Evolutionary conservation across 2,888 invertebrate genomes (phyloP).

Genomic region (Isoperla grammatica): DNA sequence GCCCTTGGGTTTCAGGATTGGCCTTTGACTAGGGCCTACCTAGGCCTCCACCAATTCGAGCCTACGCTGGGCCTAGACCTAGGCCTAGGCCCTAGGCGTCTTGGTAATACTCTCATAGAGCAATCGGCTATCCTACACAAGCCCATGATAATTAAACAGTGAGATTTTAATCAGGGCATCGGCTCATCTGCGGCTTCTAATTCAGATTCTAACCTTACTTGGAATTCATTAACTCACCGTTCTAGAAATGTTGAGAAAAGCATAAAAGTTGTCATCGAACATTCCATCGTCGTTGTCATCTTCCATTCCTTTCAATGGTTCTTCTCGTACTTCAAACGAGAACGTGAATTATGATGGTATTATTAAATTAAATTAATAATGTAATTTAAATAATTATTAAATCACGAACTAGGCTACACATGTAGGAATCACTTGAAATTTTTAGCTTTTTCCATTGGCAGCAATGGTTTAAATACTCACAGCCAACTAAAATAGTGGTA

Average conservation of each 20-base stretch:
- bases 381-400: background rate
- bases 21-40: no score
- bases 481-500: no score
- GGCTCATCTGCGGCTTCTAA: background rate
- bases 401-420: background rate
- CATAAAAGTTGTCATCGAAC: constrained; percentile 78
- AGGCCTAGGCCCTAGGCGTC: background rate
- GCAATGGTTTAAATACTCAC: no score
- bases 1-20: no score
- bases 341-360: no score
- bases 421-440: background rate
- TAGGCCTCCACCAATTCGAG: no score
- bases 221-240: constrained; percentile 59
- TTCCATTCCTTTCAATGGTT: constrained; percentile 29
- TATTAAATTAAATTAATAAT: no score
- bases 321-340: background rate
- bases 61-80: no score
- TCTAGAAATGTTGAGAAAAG: constrained; percentile 77
- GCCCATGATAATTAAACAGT: no score
- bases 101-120: no score
- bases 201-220: background rate
- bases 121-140: no score
- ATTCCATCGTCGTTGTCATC: constrained; percentile 29
- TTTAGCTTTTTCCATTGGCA: background rate
- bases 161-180: background rate